Evolutionary conservation across 2,113 vertebrate genomes (phyloP).

Genomic region (Epinephelus fuscoguttatus): DNA sequence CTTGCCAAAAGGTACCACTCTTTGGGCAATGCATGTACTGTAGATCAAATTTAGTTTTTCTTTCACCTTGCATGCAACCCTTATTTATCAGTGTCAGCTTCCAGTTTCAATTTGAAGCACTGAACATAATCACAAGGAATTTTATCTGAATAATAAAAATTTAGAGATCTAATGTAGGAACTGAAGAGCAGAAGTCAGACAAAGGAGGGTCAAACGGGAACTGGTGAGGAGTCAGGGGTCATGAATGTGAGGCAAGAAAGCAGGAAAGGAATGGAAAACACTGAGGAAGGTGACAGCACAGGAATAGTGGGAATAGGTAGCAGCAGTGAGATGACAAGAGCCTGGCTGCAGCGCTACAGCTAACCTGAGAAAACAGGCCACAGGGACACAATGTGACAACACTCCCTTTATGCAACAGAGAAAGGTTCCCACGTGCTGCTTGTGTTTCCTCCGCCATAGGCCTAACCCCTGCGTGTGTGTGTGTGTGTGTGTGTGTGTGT

Average conservation of each 20-base stretch:
- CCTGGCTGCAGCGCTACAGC: constrained; percentile 1
- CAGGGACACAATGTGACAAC: constrained; percentile 36
- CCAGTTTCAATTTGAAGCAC: background rate
- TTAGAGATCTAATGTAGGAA: background rate
- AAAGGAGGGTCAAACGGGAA: background rate
- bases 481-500: constrained; percentile 13
- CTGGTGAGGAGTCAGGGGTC: constrained; percentile 1
- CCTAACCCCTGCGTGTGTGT: constrained; percentile 13
- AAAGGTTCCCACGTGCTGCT: constrained; percentile 43
- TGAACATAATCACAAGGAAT: background rate
- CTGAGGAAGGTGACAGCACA: constrained; percentile 16
- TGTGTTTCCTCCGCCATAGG: constrained; percentile 28
- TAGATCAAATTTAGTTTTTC: background rate
- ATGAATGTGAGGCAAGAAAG: constrained; percentile 12
- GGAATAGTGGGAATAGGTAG: constrained; percentile 28
- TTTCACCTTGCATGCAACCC: background rate
- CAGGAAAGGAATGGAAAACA: constrained; percentile 25
- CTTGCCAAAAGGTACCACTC: constrained; percentile 2
- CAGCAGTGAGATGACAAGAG: constrained; percentile 14
- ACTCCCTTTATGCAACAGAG: constrained; percentile 40
- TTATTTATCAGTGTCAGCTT: background rate
- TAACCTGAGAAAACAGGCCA: constrained; percentile 34
- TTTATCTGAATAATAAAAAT: background rate
- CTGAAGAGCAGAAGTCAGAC: background rate
- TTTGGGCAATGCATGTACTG: background rate